These are phyloP conservation scores for Ondatra zibethicus DNA, from an alignment of 2,113 vertebrate genomes.

Conservation along the genomic window DNA sequence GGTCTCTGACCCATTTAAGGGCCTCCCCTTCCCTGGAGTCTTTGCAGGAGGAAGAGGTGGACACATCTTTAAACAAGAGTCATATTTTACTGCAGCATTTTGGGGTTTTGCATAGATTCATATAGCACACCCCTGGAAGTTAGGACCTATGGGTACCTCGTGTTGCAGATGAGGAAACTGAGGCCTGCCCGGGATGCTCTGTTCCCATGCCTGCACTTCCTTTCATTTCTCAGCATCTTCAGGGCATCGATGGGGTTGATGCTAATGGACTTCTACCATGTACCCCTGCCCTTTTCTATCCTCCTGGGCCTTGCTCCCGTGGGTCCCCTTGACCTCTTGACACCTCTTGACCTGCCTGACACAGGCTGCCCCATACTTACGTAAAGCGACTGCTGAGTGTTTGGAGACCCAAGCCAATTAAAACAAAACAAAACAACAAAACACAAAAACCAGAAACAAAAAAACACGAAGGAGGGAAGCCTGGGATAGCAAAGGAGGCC, in stretches of 20 bases:
- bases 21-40: rapidly evolving
- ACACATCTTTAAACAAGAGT: background rate
- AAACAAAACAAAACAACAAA: no score
- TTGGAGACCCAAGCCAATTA: background rate
- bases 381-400: background rate
- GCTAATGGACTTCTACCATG: background rate
- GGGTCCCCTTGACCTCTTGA: background rate
- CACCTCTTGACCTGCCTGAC: background rate
- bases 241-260: rapidly evolving
- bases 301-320: no score
- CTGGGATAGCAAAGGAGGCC: no score
- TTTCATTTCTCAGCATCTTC: background rate
- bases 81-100: background rate
- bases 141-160: background rate
- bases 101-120: background rate
- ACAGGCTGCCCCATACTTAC: background rate
- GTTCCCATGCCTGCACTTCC: rapidly evolving
- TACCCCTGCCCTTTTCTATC: background rate
- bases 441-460: background rate
- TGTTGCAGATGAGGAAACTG: background rate
- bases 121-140: background rate
- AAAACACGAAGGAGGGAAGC: background rate
- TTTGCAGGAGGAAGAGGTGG: background rate
- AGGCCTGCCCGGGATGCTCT: background rate
- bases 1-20: background rate